Conservation (phyloP, 2,797 vertebrate species). For the Coccyzus lansbergi region DNA sequence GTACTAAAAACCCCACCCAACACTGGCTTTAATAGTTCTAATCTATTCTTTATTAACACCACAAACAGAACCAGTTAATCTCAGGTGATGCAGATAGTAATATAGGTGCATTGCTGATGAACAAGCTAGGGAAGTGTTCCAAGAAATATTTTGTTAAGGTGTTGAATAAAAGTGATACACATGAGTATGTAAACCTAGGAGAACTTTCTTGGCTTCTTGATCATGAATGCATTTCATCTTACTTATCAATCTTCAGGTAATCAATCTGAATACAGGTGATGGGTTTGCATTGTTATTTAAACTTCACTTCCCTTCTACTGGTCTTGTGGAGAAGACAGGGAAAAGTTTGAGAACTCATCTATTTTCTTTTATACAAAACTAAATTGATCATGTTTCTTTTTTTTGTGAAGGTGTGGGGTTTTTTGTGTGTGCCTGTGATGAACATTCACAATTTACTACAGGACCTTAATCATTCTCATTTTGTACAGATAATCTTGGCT, state of each 20-base stretch:
- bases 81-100: not conserved
- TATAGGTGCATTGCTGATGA: not conserved
- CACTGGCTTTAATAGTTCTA: not conserved
- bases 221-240: not conserved
- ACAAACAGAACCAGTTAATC: not conserved
- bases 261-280: not conserved
- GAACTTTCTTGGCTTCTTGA: not conserved
- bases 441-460: not conserved
- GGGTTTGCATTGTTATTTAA: not conserved
- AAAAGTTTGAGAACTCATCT: not conserved
- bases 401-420: not conserved
- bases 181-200: not conserved
- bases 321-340: not conserved
- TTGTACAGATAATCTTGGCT: not conserved
- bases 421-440: not conserved
- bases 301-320: not conserved
- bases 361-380: not conserved
- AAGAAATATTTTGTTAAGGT: not conserved
- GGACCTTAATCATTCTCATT: not conserved
- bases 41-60: not conserved
- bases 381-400: not conserved
- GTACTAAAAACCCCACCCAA: no score
- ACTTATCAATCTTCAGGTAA: not conserved
- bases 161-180: not conserved
- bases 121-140: not conserved